These are phyloP conservation scores for Lasioglossum villosulum DNA, from an alignment of 2,888 invertebrate species.

Conservation along the genomic window DNA sequence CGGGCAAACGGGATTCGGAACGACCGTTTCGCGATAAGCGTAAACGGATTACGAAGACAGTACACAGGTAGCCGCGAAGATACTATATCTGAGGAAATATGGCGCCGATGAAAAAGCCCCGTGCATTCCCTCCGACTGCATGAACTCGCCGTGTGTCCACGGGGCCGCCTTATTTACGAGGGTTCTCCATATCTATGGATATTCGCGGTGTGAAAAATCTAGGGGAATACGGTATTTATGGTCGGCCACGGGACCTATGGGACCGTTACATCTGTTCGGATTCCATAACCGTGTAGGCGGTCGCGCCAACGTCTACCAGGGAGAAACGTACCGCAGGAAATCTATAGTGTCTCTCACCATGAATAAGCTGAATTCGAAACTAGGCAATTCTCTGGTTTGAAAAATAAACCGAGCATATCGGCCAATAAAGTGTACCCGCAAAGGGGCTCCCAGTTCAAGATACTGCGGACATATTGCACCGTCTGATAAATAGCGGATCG, in stretches of 20 bases:
- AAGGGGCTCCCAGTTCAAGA: not conserved
- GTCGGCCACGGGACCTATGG: conserved; percentile 17
- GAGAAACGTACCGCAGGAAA: not conserved
- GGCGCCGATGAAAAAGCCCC: conserved; percentile 25
- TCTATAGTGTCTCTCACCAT: not conserved
- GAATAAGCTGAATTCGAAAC: not conserved
- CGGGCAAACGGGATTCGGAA: not conserved
- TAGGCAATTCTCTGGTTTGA: not conserved
- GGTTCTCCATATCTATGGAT: conserved; percentile 35
- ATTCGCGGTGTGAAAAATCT: conserved; percentile 33
- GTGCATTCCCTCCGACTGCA: not conserved
- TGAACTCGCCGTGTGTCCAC: conserved; percentile 30
- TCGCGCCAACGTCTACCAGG: not conserved
- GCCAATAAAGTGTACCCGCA: not conserved
- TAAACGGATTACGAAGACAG: conserved; percentile 33
- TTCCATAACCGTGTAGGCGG: conserved; percentile 18
- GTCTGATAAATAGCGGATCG: not conserved
- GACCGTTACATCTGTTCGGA: conserved; percentile 36
- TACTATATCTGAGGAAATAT: conserved; percentile 22
- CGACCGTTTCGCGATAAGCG: conserved; percentile 8
- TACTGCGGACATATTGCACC: not conserved
- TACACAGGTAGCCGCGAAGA: not conserved
- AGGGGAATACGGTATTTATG: conserved; percentile 32
- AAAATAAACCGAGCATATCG: not conserved
- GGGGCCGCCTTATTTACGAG: conserved; percentile 43